Evolutionary conservation across 1,140 invertebrate species (phyloP).

Genomic region (Bombus confusus): DNA sequence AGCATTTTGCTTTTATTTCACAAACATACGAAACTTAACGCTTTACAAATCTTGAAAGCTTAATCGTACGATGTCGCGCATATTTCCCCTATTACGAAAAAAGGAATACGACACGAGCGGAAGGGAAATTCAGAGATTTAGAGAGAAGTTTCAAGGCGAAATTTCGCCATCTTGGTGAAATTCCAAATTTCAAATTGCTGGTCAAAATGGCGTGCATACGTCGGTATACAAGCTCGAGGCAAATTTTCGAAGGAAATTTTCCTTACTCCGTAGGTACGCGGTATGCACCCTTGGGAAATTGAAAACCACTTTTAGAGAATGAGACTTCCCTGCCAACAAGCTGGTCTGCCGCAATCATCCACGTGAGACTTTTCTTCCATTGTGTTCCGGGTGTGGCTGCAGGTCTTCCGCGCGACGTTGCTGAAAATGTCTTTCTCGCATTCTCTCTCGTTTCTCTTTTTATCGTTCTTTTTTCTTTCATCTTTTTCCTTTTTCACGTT

Average conservation of each 20-base stretch:
- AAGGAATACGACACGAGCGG: too few relatives aligned
- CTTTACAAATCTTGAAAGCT: too few relatives aligned
- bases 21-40: too few relatives aligned
- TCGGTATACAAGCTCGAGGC: slow-evolving; percentile 44
- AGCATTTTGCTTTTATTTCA: too few relatives aligned
- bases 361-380: slow-evolving; percentile 77
- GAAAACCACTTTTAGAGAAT: slow-evolving; percentile 82
- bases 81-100: too few relatives aligned
- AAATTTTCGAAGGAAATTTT: slow-evolving; percentile 50
- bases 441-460: slow-evolving; percentile 52
- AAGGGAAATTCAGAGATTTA: not conserved
- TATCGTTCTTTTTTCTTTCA: slow-evolving; percentile 24
- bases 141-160: not conserved
- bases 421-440: slow-evolving; percentile 78
- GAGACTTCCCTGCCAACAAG: slow-evolving; percentile 83
- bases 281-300: slow-evolving; percentile 81
- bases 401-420: slow-evolving; percentile 77
- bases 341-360: slow-evolving; percentile 82
- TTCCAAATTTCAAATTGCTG: not conserved
- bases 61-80: too few relatives aligned
- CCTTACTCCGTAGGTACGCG: slow-evolving; percentile 44
- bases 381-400: slow-evolving; percentile 76
- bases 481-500: not conserved
- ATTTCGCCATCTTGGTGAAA: not conserved
- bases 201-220: slow-evolving; percentile 23